Evolutionary conservation across 2,797 vertebrate genomes (phyloP), one percentile per base, ranked within the genome.

Genomic region (Sebastes minor): DNA sequence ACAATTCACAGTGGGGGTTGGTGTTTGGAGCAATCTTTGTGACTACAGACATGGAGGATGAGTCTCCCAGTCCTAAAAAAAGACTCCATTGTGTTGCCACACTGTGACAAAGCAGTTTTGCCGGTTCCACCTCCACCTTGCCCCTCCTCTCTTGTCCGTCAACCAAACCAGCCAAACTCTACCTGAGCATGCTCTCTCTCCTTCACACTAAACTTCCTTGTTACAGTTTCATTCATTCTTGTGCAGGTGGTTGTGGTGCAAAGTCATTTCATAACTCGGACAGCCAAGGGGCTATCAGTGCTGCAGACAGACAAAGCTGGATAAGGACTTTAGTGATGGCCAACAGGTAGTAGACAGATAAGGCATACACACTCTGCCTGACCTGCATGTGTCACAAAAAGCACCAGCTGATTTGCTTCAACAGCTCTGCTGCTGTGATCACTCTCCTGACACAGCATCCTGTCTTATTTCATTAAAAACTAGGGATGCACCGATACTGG

Each of bases 101-200:
- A 90, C 82, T 82, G 93, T 95, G 94, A 96, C 94, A 93, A 94
- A 94, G 94, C 94, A 92, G 94, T 95, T 93, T 78, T 88, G 81
- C 94, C 89, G 90, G 95, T 95, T 95, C 80, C 83, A 88, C 89
- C 83, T 92, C 87, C 81, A 78, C 65, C 74, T 87, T 73, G 76
- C 23, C 22, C 49, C 13, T 14, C 70, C 73, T 80, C 56, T 75
- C 62, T 46, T 46, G 16, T 46, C 42, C 7, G 0, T 16, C 42
- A 46, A 71, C 85, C 88, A 67, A 73, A 72, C 71, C 80, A 53
- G 70, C 46, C 68, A 33, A 74, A 77, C 75, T 77, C 53, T 10
- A 22, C 60, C 61, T 59, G 62, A 86, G 79, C 65, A 72, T 25
- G 68, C 67, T 73, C 78, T n/a, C 75, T 23, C 73, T 72, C 71